Base-by-base conservation (phyloP, 2,888 invertebrate genomes). In the Galeruca laticollis region DNA sequence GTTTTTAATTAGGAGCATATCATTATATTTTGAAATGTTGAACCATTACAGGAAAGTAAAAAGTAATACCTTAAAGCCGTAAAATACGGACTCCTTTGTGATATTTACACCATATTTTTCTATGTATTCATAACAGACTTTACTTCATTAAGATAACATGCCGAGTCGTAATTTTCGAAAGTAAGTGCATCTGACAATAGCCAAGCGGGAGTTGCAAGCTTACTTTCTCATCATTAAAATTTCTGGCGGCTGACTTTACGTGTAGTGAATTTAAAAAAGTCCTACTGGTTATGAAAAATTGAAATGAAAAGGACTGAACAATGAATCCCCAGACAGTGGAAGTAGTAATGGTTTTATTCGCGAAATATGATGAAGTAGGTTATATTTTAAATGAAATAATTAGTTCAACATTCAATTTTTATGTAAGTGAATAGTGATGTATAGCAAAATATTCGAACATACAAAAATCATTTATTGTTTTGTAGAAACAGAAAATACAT, bases 221-320 rank as follows among this genome's bases (percentile, higher is more conserved):
- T 26, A 54, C 54, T 26, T 54, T 31, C 26, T 54, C 31, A 54
- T 54, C 31, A 54, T 54, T 54, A 54, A 26, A 54, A 54, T 31
- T 54, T 54, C 54, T 26, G 8, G 1, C 31, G n/a, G n/a, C n/a
- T 8, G 26, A 54, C 31, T 54, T 54, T 54, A 15, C 26, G 18
- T n/a, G 54, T 54, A 54, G 43, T 26, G 26, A 43, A 13, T 15
- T 15, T 13, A 9, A 18, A 26, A 31, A 26, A 15, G 13, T 54
- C 26, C 15, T 31, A 15, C 26, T 31, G 6, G 31, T 31, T 26
- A 21, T 26, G 13, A 11, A 31, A 54, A 54, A 26, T 31, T 54
- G 13, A 31, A 31, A 31, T 26, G 31, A 31, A 54, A 54, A 26
- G 8, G 15, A 9, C 9, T 47, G 9, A 47, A 18, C 47, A 47